Percentiles rank a stretch among this genome's conserved stretches.
Conservation (phyloP, 1,140 invertebrate species). For the Phymorhynchus buccinoides region DNA sequence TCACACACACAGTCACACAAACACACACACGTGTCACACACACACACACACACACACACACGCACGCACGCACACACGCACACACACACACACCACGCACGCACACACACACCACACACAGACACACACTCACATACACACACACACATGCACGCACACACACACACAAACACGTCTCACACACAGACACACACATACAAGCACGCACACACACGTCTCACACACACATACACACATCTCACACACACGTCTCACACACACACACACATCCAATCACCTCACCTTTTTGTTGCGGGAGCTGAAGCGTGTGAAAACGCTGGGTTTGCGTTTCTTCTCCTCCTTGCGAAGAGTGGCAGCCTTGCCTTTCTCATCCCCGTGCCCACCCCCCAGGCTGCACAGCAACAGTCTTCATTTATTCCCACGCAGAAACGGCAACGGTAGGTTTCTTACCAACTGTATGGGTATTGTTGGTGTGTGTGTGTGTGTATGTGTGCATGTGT, state of each 20-base stretch:
- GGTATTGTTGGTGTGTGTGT: too few species aligned
- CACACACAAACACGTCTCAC: too few species aligned
- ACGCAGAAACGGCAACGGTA: too few species aligned
- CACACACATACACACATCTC: background rate
- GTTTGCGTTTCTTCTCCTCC: conserved; percentile 64
- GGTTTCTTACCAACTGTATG: too few species aligned
- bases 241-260: background rate
- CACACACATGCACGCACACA: too few species aligned
- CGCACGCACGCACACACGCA: background rate
- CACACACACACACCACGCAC: too few species aligned
- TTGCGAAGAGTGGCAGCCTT: conserved; percentile 61
- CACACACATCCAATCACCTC: too few species aligned
- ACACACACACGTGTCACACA: background rate
- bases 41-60: background rate
- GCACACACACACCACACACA: too few species aligned
- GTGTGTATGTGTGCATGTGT: too few species aligned
- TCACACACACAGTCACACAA: background rate
- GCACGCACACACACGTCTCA: conserved; percentile 16
- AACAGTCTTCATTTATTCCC: too few species aligned
- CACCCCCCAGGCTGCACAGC: conserved; percentile 28
- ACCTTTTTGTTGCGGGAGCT: conserved; percentile 70
- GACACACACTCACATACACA: background rate
- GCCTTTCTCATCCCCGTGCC: conserved; percentile 46
- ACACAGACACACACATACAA: conserved; percentile 19
- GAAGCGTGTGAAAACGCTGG: conserved; percentile 66